Evolutionary conservation across 23 tunicate genomes (phyloP).

Genomic region (Botrylloides violaceus): DNA sequence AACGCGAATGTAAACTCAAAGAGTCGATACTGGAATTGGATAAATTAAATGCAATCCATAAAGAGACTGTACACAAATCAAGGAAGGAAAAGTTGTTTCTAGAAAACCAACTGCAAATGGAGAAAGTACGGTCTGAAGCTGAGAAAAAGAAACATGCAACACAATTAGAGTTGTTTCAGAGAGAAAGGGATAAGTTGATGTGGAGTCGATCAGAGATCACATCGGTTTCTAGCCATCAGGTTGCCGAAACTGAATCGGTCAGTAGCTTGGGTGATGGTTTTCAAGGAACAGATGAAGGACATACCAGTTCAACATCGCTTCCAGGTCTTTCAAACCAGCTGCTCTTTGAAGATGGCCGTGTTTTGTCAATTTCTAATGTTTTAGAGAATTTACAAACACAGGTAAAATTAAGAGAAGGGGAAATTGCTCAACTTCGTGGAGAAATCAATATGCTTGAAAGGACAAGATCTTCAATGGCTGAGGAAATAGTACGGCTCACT

Average conservation of each 20-base stretch:
- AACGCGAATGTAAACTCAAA: conserved; percentile 4
- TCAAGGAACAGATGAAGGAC: conserved; percentile 53
- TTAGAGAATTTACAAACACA: conserved; percentile 83
- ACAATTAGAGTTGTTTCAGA: conserved; percentile 48
- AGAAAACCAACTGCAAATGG: conserved; percentile 87
- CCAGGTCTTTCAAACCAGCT: neutral
- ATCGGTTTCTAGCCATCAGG: conserved; percentile 56
- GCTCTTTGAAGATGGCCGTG: neutral
- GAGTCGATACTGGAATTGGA: neutral
- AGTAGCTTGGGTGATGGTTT: conserved; percentile 60
- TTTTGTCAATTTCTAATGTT: conserved; percentile 17
- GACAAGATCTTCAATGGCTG: conserved; percentile 93
- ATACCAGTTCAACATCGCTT: conserved; percentile 19
- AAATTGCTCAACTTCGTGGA: conserved; percentile 82
- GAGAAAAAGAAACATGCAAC: conserved; percentile 64
- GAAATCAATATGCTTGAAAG: conserved; percentile 87
- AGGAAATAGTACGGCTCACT: conserved; percentile 93
- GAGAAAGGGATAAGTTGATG: conserved; percentile 68
- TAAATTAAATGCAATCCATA: neutral
- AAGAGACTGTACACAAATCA: conserved; percentile 37
- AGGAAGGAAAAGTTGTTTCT: conserved; percentile 55
- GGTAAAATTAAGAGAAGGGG: conserved; percentile 80
- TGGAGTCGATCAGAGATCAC: conserved; percentile 77
- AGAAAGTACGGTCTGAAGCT: conserved; percentile 62
- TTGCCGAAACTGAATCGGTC: conserved; percentile 73